These are phyloP conservation scores for Ochropleura leucogaster DNA, from an alignment of 2,888 invertebrate genomes.

Conservation along the genomic window DNA sequence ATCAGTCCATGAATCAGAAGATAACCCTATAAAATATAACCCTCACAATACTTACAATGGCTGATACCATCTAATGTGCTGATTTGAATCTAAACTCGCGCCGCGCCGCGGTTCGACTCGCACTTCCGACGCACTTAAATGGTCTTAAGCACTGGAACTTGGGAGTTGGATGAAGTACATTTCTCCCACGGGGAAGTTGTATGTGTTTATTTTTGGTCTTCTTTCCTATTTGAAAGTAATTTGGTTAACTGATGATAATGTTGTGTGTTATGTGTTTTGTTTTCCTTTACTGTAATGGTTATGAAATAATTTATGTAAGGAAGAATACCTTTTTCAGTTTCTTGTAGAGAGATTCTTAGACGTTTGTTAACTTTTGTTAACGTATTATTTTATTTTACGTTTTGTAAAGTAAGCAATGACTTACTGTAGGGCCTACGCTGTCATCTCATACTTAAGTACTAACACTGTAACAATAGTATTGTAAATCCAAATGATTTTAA, in stretches of 20 bases:
- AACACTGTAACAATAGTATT: too few relatives aligned
- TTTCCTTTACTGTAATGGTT: background rate
- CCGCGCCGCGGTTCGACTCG: slow-evolving; percentile 16
- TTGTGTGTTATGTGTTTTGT: background rate
- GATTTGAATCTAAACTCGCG: slow-evolving; percentile 59
- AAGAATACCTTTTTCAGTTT: background rate
- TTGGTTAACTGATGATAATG: background rate
- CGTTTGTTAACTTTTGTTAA: too few relatives aligned
- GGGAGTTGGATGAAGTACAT: slow-evolving; percentile 14
- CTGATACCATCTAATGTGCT: slow-evolving; percentile 51
- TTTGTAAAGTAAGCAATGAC: too few relatives aligned
- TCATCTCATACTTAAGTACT: too few relatives aligned
- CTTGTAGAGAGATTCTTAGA: too few relatives aligned
- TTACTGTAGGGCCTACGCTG: too few relatives aligned
- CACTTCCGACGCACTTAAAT: slow-evolving; percentile 43
- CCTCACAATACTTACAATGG: slow-evolving; percentile 37
- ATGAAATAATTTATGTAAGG: background rate
- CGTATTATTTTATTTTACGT: too few relatives aligned
- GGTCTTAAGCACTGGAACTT: slow-evolving; percentile 36
- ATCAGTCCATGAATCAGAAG: slow-evolving; percentile 44
- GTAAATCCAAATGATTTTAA: too few relatives aligned
- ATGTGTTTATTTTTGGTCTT: background rate
- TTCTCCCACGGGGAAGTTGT: background rate
- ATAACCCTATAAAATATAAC: slow-evolving; percentile 45
- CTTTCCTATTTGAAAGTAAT: background rate